phyloP scores from a whole-genome alignment of 2,113 vertebrate genomes.

The Propithecus coquereli region DNA sequence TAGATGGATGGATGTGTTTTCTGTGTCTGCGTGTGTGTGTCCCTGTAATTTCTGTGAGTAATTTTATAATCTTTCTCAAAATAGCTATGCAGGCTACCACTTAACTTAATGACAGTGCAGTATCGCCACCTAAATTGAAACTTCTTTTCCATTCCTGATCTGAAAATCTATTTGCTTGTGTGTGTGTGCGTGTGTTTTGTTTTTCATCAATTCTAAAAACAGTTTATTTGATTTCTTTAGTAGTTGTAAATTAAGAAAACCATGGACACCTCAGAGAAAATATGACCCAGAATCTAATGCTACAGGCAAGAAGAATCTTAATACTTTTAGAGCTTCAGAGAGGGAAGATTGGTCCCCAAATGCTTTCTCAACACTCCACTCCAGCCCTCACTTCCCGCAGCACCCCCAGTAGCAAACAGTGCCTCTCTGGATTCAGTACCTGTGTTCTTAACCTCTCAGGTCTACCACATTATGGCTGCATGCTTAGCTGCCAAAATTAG shows the following conservation, averaged over 20 bases:
- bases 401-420: background rate
- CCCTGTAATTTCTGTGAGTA: background rate
- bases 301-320: background rate
- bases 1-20: too few species aligned
- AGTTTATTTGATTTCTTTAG: background rate
- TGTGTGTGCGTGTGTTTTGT: background rate
- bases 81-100: background rate
- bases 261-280: background rate
- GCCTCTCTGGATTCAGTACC: background rate
- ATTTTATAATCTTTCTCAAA: background rate
- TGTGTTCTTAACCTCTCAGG: background rate
- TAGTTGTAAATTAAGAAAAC: background rate
- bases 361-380: background rate
- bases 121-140: background rate
- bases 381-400: accelerated
- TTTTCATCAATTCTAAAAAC: background rate
- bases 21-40: accelerated
- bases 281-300: background rate
- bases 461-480: accelerated
- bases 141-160: background rate
- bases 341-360: background rate
- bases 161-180: background rate
- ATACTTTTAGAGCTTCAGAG: background rate
- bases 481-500: background rate
- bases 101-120: background rate